Percentiles rank a stretch among this genome's conserved stretches.
Conservation (phyloP, 53 echinoderm and acorn worm species). For the Zoroaster sp. region DNA sequence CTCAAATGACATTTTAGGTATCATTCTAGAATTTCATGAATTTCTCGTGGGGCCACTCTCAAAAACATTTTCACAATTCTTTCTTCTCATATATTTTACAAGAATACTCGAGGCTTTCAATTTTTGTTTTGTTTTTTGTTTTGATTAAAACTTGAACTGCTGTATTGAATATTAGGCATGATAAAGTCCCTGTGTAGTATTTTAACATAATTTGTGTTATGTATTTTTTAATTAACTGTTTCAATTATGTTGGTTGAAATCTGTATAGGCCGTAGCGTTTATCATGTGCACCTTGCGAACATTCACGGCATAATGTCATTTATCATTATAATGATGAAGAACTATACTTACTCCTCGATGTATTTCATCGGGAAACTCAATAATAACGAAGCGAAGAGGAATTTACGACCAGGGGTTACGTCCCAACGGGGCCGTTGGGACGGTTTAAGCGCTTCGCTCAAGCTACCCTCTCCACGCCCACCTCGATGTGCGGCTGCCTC, state of each 20-base stretch:
- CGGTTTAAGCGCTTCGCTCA: background rate
- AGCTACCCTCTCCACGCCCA: conserved; percentile 14
- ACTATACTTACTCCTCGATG: background rate
- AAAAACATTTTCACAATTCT: no score
- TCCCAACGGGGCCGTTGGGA: conserved; percentile 38
- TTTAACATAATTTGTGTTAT: background rate
- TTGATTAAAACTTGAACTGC: no score
- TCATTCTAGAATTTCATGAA: background rate
- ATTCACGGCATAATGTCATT: no score
- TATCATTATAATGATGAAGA: background rate
- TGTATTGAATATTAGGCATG: no score
- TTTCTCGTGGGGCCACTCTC: background rate
- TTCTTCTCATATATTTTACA: no score
- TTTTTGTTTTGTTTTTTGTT: no score
- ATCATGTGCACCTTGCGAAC: no score
- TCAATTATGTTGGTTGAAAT: background rate
- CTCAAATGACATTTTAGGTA: background rate
- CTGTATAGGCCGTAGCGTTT: no score
- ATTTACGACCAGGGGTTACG: conserved; percentile 12
- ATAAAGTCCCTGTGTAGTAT: background rate
- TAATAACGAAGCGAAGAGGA: conserved; percentile 41
- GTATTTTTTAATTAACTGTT: background rate
- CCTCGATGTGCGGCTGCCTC: background rate
- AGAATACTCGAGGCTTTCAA: no score
- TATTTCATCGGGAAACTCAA: conserved; percentile 2